Percentiles rank a stretch among this genome's conserved stretches.
phyloP scores from a whole-genome alignment of 2,797 vertebrate species.

The Acanthiza pusilla region DNA sequence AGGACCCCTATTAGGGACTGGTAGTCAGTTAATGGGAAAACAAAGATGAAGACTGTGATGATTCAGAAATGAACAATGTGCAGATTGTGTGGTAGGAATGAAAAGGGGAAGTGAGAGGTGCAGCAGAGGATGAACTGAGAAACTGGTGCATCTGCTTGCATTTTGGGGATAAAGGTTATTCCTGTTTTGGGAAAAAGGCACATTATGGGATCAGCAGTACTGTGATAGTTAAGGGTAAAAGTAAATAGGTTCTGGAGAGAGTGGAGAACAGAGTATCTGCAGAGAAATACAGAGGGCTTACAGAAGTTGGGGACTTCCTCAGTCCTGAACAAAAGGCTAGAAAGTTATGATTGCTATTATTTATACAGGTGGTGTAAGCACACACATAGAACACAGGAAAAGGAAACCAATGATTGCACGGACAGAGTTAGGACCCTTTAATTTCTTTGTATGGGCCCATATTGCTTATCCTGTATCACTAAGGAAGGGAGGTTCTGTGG shows the following conservation, averaged over 20 bases:
- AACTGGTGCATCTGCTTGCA: background rate
- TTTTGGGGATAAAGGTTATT: background rate
- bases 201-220: background rate
- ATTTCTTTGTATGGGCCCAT: rapidly evolving
- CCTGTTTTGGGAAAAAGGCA: background rate
- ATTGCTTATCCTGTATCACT: background rate
- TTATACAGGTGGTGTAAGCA: background rate
- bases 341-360: background rate
- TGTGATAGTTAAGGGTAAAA: background rate
- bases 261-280: background rate
- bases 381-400: background rate
- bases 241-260: background rate
- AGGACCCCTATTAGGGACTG: background rate
- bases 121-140: background rate
- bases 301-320: background rate
- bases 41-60: background rate
- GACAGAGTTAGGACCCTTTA: background rate
- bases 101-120: background rate
- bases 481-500: background rate
- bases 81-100: background rate
- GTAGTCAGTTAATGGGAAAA: background rate
- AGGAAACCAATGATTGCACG: background rate
- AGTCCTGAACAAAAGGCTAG: background rate
- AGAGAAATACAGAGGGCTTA: background rate
- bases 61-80: background rate